Conservation (phyloP, 2,888 invertebrate species). For the Heliconius ismenius region DNA sequence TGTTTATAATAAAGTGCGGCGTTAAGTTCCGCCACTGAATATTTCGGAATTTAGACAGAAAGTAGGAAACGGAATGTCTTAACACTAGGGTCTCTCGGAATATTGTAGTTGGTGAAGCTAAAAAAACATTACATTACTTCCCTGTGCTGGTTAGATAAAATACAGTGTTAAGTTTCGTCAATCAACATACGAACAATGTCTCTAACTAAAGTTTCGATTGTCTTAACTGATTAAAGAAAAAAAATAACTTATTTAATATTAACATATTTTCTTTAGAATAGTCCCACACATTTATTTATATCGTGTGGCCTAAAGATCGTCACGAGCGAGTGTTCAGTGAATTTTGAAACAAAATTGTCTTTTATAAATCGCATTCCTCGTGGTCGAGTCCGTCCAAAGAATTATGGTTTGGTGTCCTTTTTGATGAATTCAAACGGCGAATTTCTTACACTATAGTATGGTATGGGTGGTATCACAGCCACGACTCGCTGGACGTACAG, state of each 20-base stretch:
- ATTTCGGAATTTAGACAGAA: too few species aligned
- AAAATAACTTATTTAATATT: neutral
- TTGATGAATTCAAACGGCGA: conserved; percentile 67
- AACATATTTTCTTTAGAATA: neutral
- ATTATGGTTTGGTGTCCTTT: conserved; percentile 66
- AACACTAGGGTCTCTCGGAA: too few species aligned
- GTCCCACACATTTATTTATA: conserved; percentile 47
- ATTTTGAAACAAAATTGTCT: conserved; percentile 68
- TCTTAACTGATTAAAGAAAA: neutral
- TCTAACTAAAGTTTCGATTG: too few species aligned
- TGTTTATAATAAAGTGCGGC: neutral
- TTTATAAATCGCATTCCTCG: conserved; percentile 73
- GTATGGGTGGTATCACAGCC: too few species aligned
- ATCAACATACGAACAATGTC: too few species aligned
- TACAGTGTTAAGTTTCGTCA: too few species aligned
- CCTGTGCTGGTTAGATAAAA: too few species aligned
- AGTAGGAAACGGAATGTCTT: too few species aligned
- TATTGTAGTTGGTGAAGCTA: too few species aligned
- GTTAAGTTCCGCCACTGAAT: neutral
- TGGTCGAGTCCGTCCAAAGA: conserved; percentile 60
- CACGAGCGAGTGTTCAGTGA: conserved; percentile 58
- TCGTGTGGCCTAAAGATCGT: conserved; percentile 56
- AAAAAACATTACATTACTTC: too few species aligned
- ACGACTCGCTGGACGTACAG: neutral
- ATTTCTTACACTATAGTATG: neutral